Percentiles rank a stretch among this genome's conserved stretches.
Conservation (phyloP, 2,113 vertebrate genomes). For the Columba livia region DNA sequence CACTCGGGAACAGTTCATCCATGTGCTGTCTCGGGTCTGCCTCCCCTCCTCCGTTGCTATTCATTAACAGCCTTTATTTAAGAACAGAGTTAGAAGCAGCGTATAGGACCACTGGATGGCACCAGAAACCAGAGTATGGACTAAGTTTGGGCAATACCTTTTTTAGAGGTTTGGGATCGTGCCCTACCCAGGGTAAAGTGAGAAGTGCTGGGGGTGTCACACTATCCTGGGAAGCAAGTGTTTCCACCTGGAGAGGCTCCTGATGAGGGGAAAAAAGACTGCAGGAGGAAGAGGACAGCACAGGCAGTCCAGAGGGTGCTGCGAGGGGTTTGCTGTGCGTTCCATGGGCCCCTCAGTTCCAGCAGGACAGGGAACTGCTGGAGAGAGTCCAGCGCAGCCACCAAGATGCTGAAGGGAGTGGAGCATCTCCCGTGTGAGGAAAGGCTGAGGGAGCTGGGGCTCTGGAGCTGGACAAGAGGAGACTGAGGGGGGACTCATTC, state of each 20-base stretch:
- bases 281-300: not conserved
- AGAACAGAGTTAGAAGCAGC: fast-evolving
- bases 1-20: fast-evolving
- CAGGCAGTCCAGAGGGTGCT: not conserved
- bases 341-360: no score
- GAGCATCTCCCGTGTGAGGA: no score
- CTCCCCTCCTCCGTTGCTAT: not conserved
- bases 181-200: not conserved
- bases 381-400: no score
- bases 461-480: no score
- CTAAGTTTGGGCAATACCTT: no score
- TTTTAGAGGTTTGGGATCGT: no score
- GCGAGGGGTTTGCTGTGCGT: no score
- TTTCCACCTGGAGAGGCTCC: not conserved
- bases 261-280: fast-evolving
- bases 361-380: no score
- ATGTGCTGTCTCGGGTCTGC: not conserved
- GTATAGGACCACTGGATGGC: not conserved
- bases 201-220: not conserved
- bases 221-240: not conserved
- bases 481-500: no score
- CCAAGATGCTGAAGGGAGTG: no score
- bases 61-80: not conserved
- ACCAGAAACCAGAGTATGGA: not conserved
- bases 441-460: no score